Conservation (phyloP, 2,797 vertebrate species). For the Periophthalmus magnuspinnatus region DNA sequence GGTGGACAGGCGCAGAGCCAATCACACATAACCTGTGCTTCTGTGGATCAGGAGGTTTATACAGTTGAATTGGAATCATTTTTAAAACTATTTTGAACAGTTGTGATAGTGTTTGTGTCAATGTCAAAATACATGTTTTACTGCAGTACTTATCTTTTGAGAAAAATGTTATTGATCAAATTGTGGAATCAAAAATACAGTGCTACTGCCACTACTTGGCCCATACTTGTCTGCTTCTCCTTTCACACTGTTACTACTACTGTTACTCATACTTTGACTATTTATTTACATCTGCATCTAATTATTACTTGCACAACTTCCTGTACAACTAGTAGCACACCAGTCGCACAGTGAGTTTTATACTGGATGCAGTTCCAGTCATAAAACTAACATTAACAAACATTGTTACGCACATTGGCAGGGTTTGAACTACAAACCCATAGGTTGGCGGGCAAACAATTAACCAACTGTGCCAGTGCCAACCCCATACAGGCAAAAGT, state of each 20-base stretch:
- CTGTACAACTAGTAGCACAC: not conserved
- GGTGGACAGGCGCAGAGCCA: conserved; percentile 23
- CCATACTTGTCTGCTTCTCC: too few relatives aligned
- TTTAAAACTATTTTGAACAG: not conserved
- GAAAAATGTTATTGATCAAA: too few relatives aligned
- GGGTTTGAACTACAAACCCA: not conserved
- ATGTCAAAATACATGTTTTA: not conserved
- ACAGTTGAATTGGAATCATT: not conserved
- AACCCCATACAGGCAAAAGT: not conserved
- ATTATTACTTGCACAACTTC: not conserved
- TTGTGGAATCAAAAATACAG: too few relatives aligned
- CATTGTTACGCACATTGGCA: not conserved
- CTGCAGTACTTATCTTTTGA: too few relatives aligned
- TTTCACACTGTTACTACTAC: too few relatives aligned
- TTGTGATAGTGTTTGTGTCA: not conserved
- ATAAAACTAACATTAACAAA: not conserved
- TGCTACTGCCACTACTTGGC: too few relatives aligned
- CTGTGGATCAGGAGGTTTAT: not conserved
- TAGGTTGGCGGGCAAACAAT: not conserved
- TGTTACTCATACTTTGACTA: not conserved
- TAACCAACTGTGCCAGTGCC: not conserved
- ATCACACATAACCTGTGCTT: not conserved
- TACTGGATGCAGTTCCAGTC: not conserved
- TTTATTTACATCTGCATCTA: not conserved
- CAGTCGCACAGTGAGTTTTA: not conserved